A percentile compares a stretch with the other conserved stretches of the same genome.
Conservation (phyloP, 2,797 vertebrate genomes). For the Danio kyathit region DNA sequence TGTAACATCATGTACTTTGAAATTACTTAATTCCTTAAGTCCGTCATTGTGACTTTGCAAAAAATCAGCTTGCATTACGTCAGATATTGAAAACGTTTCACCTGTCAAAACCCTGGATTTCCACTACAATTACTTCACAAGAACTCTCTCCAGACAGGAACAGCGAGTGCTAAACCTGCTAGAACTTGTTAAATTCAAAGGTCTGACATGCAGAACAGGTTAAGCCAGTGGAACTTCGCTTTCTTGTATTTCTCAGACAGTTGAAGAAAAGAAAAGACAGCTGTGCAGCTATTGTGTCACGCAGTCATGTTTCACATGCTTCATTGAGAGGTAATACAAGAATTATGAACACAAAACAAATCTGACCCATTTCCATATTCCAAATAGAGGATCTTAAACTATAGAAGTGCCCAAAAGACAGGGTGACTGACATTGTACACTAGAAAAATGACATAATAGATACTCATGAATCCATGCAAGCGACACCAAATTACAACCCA, state of each 20-base stretch:
- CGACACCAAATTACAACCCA: background rate
- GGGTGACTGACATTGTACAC: background rate
- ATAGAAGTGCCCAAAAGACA: background rate
- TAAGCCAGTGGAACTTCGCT: slow-evolving; percentile 36
- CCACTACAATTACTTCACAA: background rate
- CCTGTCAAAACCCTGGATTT: slow-evolving; percentile 15
- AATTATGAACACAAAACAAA: slow-evolving; percentile 3
- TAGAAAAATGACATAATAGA: background rate
- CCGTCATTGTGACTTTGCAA: background rate
- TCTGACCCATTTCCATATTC: background rate
- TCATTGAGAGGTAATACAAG: slow-evolving; percentile 31
- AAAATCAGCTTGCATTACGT: background rate
- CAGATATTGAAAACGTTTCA: background rate
- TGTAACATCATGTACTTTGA: background rate
- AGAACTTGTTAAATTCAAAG: slow-evolving; percentile 30
- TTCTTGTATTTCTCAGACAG: slow-evolving; percentile 36
- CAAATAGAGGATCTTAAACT: background rate
- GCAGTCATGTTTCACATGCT: slow-evolving; percentile 11
- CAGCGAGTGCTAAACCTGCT: slow-evolving; percentile 28
- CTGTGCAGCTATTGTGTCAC: slow-evolving; percentile 16
- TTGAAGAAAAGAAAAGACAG: slow-evolving; percentile 30
- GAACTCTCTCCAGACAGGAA: background rate
- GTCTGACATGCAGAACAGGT: slow-evolving; percentile 39
- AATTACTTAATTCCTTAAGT: background rate
- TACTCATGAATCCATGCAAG: background rate